Conservation (phyloP, 2,888 invertebrate genomes). For the Sturmia bella region DNA sequence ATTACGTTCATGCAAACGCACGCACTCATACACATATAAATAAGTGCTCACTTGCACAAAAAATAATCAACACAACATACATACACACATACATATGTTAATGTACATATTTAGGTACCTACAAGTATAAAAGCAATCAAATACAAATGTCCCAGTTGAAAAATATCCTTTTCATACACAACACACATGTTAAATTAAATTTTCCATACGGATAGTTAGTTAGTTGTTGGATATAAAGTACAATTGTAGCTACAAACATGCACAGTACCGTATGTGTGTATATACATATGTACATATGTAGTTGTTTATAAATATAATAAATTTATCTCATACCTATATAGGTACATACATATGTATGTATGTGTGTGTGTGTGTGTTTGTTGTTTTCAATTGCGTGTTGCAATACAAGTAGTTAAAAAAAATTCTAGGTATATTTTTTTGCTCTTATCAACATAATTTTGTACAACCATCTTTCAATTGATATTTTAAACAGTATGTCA, state of each 20-base stretch:
- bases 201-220: slow-evolving; percentile 49
- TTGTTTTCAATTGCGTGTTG: too few species aligned
- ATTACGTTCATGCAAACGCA: neutral
- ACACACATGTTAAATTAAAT: slow-evolving; percentile 52
- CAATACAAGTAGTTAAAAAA: too few species aligned
- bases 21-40: neutral
- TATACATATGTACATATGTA: too few species aligned
- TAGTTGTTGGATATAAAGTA: slow-evolving; percentile 12
- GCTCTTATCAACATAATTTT: neutral
- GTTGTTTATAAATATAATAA: too few species aligned
- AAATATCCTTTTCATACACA: slow-evolving; percentile 56
- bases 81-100: too few species aligned
- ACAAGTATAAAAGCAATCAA: slow-evolving; percentile 36
- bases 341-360: too few species aligned
- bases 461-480: neutral
- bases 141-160: slow-evolving; percentile 59
- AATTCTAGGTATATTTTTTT: too few species aligned
- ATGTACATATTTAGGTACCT: neutral
- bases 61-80: too few species aligned
- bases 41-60: too few species aligned
- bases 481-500: slow-evolving; percentile 3
- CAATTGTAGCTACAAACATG: neutral
- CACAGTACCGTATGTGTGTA: neutral
- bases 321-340: too few species aligned
- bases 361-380: too few species aligned